Base-by-base conservation (phyloP, 2,113 vertebrate species). In the Seriola rivoliana region DNA sequence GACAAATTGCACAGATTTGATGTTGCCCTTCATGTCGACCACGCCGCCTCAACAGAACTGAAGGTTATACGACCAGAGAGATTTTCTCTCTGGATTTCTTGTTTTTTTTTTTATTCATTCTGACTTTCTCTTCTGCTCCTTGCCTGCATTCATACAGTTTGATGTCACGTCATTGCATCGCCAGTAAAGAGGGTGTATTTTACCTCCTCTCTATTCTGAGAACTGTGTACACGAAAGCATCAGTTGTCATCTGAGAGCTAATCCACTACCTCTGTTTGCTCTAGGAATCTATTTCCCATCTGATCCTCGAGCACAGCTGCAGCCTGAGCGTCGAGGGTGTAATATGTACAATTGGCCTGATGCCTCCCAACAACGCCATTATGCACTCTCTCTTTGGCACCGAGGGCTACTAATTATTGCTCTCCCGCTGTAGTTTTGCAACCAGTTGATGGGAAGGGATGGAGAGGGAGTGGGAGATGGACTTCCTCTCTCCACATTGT, bases 261-360 rank as follows among this genome's bases (percentile, higher is more conserved):
- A 89, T 91, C 80, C 88, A 68, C 67, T 19, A 19, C 64, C 59
- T 46, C 65, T 78, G 52, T 88, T 83, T 73, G 78, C 83, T 81
- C 63, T 4, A 34, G 44, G 40, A 85, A 80, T 71, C 68, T 74
- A 57, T 71, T 62, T 82, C 29, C 71, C 8, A 46, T 81, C 60
- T 83, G 85, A 84, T 81, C 73, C 71, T 70, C 25, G 1, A 21
- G 77, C 84, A 73, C 86, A 91, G 86, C 82, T 90, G 82, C 85
- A 80, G 62, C 78, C 65, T 67, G 70, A 78, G 59, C 36, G 16
- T 77, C 60, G 14, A 62, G 79, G 76, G 71, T 68, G 32, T 76
- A 54, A 82, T 72, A n/a, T 59, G 73, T 64, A 59, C 62, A 10
- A 76, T 60, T 58, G 60, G 57, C 73, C 44, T 14, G 17, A 44